A percentile compares a stretch with the other conserved stretches of the same genome.
These are phyloP conservation scores for Oreochromis tanganicae DNA, from an alignment of 2,113 vertebrate species.

Conservation along the genomic window DNA sequence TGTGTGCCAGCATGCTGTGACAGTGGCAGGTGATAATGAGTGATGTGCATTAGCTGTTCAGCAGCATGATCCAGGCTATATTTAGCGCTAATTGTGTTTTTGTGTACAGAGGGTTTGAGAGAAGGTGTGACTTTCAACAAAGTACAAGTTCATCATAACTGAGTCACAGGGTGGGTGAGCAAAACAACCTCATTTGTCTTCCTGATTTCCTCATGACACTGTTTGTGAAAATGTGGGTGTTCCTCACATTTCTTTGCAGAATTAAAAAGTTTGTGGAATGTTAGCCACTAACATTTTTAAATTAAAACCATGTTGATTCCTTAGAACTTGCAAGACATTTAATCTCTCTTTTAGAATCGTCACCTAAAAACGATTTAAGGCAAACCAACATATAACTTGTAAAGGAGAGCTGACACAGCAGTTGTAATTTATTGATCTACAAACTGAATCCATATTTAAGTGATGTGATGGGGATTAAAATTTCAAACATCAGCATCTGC, in stretches of 20 bases:
- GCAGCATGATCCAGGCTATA: constrained; percentile 27
- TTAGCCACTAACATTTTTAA: not conserved
- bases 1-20: not conserved
- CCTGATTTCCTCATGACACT: not conserved
- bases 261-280: not conserved
- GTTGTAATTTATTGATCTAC: not conserved
- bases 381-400: not conserved
- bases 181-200: constrained; percentile 16
- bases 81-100: constrained; percentile 43
- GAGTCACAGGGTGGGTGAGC: not conserved
- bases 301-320: not conserved
- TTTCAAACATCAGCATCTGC: not conserved
- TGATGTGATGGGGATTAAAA: not conserved
- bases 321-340: not conserved
- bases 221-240: not conserved
- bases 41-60: constrained; percentile 48
- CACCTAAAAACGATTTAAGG: not conserved
- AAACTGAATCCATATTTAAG: not conserved
- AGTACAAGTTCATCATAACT: constrained; percentile 28
- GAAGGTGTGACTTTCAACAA: constrained; percentile 49
- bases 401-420: not conserved
- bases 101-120: not conserved
- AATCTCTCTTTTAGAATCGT: not conserved
- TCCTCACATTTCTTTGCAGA: not conserved
- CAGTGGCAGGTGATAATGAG: constrained; percentile 44